phyloP scores from a whole-genome alignment of 2,113 vertebrate genomes.

The Ia io region DNA sequence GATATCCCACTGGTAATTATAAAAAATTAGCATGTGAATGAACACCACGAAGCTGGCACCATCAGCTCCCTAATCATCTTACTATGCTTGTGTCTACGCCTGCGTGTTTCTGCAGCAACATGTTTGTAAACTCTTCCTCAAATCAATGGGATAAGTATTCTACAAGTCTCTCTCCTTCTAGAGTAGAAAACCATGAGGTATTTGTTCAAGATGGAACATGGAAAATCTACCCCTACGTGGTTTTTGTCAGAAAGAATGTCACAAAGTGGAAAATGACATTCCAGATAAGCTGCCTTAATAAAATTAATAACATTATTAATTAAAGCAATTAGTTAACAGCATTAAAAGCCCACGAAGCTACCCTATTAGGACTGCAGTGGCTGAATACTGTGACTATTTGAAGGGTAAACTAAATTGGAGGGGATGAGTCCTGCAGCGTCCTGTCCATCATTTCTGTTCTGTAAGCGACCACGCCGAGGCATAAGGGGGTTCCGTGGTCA shows the following conservation, averaged over 20 bases:
- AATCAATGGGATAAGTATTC: background rate
- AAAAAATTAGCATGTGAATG: background rate
- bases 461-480: background rate
- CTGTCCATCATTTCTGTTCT: background rate
- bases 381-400: background rate
- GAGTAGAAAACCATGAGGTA: background rate
- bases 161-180: background rate
- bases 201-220: background rate
- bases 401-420: slow-evolving; percentile 10
- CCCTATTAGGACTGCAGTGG: background rate
- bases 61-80: background rate
- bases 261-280: slow-evolving; percentile 25
- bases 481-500: background rate
- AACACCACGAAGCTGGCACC: background rate
- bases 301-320: background rate
- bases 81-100: slow-evolving; percentile 9
- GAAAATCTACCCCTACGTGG: background rate
- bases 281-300: background rate
- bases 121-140: slow-evolving; percentile 19
- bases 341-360: background rate
- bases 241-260: background rate
- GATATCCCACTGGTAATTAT: background rate
- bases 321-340: background rate
- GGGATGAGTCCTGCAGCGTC: background rate
- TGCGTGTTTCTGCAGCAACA: background rate